Evolutionary conservation across 2,888 invertebrate species (phyloP), one percentile per base, ranked within the genome.

Genomic region (Tethea ocularis): DNA sequence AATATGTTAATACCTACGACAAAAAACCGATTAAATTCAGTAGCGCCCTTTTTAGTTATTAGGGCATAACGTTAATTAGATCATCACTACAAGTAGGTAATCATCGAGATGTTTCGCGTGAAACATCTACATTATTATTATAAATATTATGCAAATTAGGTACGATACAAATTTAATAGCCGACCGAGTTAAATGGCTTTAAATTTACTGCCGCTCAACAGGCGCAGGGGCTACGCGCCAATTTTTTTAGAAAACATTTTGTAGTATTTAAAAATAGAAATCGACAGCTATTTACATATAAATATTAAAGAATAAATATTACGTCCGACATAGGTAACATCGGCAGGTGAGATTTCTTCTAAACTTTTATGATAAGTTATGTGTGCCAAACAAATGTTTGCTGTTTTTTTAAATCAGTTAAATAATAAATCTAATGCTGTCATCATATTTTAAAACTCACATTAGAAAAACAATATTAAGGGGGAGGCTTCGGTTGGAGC

Each of bases 181-280:
- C 63, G 61, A 52, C 58, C 20, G 66, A 74, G 71, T 66, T 71
- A 72, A 74, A 71, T 72, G 72, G 74, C 69, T 74, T 66, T 69
- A 66, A 69, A 68, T 71, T 69, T 64, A 74, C 62, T 69, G 63
- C 66, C 57, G 20, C 62, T 60, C 58, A 56, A 56, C 53, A 57
- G 64, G 62, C 61, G 36, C 58, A 52, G 65, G 69, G 68, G 59
- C 61, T 67, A 63, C 61, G 63, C 62, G 69, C 64, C 68, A 63
- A 71, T 63, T 62, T 61, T 58, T 56, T 46, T 10, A 58, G 57
- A 66, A 67, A 67, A 63, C 67, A 66, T 61, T 74, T 63, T 17
- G 1, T 66, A 26, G 26, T 72, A 67, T 63, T n/a, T n/a, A n/a
- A n/a, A 62, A 67, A 71, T 69, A 71, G 65, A 60, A 51, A 41